phyloP scores from a whole-genome alignment of 2,797 vertebrate genomes.

The Simalia tracyae region DNA sequence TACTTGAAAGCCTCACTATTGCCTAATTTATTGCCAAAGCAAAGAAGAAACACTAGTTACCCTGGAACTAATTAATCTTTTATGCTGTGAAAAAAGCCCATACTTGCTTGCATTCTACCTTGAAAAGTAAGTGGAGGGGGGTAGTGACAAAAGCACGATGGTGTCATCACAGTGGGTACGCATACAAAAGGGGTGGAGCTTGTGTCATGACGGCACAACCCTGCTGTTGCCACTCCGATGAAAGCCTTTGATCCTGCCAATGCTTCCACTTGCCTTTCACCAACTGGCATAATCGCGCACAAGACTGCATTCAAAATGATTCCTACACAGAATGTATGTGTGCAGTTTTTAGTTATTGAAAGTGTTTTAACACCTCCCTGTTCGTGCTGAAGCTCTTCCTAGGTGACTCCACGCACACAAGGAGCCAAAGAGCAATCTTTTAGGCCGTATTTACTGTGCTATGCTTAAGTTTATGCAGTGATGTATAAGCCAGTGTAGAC shows the following conservation, averaged over 20 bases:
- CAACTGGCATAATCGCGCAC: background rate
- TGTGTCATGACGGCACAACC: background rate
- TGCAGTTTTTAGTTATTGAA: background rate
- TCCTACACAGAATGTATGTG: background rate
- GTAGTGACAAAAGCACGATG: background rate
- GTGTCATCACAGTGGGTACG: background rate
- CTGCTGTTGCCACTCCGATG: background rate
- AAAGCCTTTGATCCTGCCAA: background rate
- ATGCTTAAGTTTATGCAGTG: background rate
- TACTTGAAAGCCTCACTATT: background rate
- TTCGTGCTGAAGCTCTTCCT: background rate
- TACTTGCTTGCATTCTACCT: background rate
- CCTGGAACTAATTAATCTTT: background rate
- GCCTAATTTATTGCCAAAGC: background rate
- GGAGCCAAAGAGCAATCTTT: background rate
- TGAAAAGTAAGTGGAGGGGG: background rate
- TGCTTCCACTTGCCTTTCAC: background rate
- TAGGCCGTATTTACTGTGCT: background rate
- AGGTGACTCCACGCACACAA: background rate
- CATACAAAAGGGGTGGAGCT: background rate
- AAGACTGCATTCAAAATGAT: background rate
- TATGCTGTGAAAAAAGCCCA: background rate
- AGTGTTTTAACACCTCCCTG: background rate
- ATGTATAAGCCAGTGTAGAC: background rate
- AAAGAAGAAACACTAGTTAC: background rate